phyloP scores from a whole-genome alignment of 2,888 invertebrate species.

The Spatulosminthurus flaviceps region DNA sequence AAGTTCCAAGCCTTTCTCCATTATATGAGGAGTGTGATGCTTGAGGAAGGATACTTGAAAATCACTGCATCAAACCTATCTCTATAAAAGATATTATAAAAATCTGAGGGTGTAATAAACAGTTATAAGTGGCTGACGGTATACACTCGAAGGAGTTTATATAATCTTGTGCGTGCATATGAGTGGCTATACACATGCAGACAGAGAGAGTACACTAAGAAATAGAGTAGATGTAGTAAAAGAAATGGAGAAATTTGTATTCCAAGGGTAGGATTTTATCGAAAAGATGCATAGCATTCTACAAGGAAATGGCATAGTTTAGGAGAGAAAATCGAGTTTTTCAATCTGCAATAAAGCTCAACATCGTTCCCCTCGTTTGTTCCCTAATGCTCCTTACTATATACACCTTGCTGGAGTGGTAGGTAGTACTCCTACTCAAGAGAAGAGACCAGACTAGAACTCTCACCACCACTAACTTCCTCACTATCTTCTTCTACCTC shows the following conservation, averaged over 20 bases:
- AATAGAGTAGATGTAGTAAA: conserved; percentile 4
- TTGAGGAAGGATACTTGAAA: too few relatives aligned
- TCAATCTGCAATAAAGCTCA: conserved; percentile 64
- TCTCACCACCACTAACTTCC: neutral
- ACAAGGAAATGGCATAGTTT: conserved; percentile 63
- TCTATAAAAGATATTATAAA: too few relatives aligned
- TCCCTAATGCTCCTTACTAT: conserved; percentile 25
- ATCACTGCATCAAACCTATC: neutral
- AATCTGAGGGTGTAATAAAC: neutral
- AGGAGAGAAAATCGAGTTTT: conserved; percentile 64
- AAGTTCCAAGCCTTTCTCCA: too few relatives aligned
- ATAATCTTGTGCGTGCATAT: too few relatives aligned
- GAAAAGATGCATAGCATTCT: conserved; percentile 62
- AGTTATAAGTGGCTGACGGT: neutral
- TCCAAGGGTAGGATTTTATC: conserved; percentile 61
- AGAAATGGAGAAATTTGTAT: conserved; percentile 63
- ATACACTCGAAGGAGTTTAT: too few relatives aligned
- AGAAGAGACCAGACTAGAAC: neutral
- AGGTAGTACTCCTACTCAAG: too few relatives aligned
- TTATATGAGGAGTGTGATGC: too few relatives aligned
- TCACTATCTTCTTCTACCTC: conserved; percentile 5
- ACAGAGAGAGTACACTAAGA: neutral
- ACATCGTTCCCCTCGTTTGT: conserved; percentile 35
- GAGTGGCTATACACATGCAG: neutral
- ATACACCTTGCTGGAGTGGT: too few relatives aligned